Conservation (phyloP, 2,888 invertebrate genomes). For the Amblyjoppa fuscipennis region DNA sequence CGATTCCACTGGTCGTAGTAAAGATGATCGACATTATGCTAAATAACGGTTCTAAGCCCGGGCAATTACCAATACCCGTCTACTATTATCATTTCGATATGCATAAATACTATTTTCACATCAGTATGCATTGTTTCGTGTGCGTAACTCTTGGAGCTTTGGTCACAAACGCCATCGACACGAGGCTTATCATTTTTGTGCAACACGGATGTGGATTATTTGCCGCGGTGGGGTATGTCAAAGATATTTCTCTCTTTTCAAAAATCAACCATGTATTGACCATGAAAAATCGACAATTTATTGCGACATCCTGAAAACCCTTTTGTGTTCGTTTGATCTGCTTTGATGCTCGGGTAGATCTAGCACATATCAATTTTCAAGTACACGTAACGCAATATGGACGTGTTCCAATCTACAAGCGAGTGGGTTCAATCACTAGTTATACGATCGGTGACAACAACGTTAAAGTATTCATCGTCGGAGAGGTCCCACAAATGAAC, state of each 20-base stretch:
- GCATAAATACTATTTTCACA: conserved; percentile 8
- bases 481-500: background rate
- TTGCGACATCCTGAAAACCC: too few relatives aligned
- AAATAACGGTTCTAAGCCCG: conserved; percentile 36
- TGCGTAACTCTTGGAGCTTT: background rate
- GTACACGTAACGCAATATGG: too few relatives aligned
- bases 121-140: conserved; percentile 24
- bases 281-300: too few relatives aligned
- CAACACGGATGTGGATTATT: conserved; percentile 30
- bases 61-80: conserved; percentile 53
- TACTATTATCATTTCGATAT: conserved; percentile 45
- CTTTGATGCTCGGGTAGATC: too few relatives aligned
- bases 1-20: conserved; percentile 40
- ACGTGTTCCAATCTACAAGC: background rate
- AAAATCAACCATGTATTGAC: background rate
- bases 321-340: too few relatives aligned
- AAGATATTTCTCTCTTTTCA: background rate
- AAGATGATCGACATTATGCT: conserved; percentile 20
- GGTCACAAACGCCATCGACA: background rate
- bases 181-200: conserved; percentile 7
- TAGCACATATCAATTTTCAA: too few relatives aligned
- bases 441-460: too few relatives aligned
- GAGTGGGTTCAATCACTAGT: background rate
- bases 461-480: too few relatives aligned
- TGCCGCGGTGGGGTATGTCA: conserved; percentile 32